Conservation (phyloP, 2,113 vertebrate genomes). For the Ranitomeya imitator region DNA sequence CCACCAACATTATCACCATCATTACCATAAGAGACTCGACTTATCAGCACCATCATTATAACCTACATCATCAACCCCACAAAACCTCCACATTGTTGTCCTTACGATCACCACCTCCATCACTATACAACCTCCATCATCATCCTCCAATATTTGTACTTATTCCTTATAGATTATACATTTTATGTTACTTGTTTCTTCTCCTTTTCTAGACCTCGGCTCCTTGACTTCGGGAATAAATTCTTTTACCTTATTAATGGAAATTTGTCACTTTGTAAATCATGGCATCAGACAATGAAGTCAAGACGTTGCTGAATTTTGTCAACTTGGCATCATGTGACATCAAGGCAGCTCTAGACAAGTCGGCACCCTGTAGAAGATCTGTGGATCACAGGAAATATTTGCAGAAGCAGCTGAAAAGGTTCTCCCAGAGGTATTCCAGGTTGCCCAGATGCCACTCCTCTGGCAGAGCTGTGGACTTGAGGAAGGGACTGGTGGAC, state of each 20-base stretch:
- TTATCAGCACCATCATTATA: no score
- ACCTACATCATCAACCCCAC: no score
- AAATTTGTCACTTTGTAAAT: slow-evolving; percentile 59
- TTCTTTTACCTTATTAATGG: slow-evolving; percentile 67
- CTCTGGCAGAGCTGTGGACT: slow-evolving; percentile 71
- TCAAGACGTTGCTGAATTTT: slow-evolving; percentile 96
- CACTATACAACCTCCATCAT: not conserved
- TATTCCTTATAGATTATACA: not conserved
- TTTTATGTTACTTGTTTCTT: not conserved
- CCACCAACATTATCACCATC: no score
- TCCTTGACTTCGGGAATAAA: not conserved
- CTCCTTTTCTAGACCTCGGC: not conserved
- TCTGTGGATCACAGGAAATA: slow-evolving; percentile 98
- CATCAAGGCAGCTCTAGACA: slow-evolving; percentile 96
- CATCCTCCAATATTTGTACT: not conserved
- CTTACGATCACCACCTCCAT: not conserved
- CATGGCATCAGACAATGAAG: slow-evolving; percentile 96
- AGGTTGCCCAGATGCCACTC: slow-evolving; percentile 81
- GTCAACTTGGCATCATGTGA: slow-evolving; percentile 97
- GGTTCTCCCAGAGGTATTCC: slow-evolving; percentile 94
- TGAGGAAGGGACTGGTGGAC: slow-evolving; percentile 69
- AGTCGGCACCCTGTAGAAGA: slow-evolving; percentile 93
- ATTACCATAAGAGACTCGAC: no score
- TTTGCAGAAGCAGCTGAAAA: slow-evolving; percentile 94
- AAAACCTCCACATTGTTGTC: no score